phyloP scores from a whole-genome alignment of 1,140 invertebrate species.

The Apocrypta bakeri region DNA sequence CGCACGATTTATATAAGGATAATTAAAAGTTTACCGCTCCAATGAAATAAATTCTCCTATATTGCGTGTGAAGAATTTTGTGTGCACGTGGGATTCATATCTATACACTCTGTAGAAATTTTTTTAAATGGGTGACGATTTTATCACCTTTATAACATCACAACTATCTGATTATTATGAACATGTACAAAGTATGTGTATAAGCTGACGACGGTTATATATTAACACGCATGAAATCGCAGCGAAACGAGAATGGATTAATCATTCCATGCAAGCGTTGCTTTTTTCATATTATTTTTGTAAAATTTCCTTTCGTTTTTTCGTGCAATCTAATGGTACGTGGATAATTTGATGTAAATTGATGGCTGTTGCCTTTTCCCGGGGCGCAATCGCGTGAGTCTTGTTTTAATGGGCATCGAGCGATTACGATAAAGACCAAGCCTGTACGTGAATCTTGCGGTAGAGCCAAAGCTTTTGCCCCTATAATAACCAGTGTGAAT shows the following conservation, averaged over 20 bases:
- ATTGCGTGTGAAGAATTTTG: too few species aligned
- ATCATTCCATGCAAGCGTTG: background rate
- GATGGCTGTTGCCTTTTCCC: conserved; percentile 34
- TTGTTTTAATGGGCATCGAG: conserved; percentile 61
- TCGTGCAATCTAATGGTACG: conserved; percentile 6
- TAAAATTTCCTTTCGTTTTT: too few species aligned
- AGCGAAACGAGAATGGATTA: background rate
- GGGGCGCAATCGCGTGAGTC: conserved; percentile 54
- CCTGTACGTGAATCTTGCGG: conserved; percentile 26
- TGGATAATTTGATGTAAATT: conserved; percentile 40
- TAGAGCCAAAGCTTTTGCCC: background rate
- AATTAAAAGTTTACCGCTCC: background rate
- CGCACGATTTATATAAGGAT: background rate
- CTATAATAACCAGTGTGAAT: too few species aligned
- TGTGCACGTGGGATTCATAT: too few species aligned
- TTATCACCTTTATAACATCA: too few species aligned
- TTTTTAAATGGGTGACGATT: too few species aligned
- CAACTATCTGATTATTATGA: too few species aligned
- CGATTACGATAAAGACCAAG: conserved; percentile 56
- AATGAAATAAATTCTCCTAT: too few species aligned
- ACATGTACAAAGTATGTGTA: too few species aligned
- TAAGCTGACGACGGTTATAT: background rate
- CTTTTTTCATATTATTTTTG: conserved; percentile 11
- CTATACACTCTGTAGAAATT: too few species aligned
- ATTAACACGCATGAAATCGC: background rate